These are phyloP conservation scores for Tortrix viridana DNA, from an alignment of 2,888 invertebrate genomes.

Conservation along the genomic window DNA sequence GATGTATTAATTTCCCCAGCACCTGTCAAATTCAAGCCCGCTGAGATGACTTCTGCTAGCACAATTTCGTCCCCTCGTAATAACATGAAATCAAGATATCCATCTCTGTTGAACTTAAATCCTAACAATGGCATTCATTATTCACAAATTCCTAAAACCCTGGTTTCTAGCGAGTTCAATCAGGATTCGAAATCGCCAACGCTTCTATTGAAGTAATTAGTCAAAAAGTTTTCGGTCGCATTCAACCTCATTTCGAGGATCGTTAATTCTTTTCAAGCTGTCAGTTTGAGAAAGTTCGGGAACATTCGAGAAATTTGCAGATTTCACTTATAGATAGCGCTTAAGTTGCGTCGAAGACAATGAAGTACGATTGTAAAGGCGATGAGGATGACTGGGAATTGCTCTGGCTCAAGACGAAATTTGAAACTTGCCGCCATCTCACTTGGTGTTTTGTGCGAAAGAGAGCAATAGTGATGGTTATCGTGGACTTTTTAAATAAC, in stretches of 20 bases:
- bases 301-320: constrained; percentile 10
- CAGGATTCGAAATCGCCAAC: background rate
- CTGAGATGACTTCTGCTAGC: no score
- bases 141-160: background rate
- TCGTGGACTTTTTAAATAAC: background rate
- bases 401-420: no score
- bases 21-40: no score
- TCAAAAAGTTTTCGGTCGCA: constrained; percentile 13
- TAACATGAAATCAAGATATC: no score
- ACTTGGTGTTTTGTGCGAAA: no score
- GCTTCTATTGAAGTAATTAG: constrained; percentile 18
- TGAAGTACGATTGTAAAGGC: constrained; percentile 3
- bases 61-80: no score
- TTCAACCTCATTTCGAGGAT: constrained; percentile 11
- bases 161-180: background rate
- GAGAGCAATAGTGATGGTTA: no score
- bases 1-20: no score
- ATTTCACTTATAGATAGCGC: constrained; percentile 17
- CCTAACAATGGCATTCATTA: no score
- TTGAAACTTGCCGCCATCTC: no score
- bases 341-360: constrained; percentile 4
- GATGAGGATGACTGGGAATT: background rate
- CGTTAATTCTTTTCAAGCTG: constrained; percentile 33
- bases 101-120: no score
- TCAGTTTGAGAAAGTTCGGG: constrained; percentile 14